These are phyloP conservation scores for Episyrphus balteatus DNA, from an alignment of 1,140 invertebrate genomes.

Conservation along the genomic window DNA sequence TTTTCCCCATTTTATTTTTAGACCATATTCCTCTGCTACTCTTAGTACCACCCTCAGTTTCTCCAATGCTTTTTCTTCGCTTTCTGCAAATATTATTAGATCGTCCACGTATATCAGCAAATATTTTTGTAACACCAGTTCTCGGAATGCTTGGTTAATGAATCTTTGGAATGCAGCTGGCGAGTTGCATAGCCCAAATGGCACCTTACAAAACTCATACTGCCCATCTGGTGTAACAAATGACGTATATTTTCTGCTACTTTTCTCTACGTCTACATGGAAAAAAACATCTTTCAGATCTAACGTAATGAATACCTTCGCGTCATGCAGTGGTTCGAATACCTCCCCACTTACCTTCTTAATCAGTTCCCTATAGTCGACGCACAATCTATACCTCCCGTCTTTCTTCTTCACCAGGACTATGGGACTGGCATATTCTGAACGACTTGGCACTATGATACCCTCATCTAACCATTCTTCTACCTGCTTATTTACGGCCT, in stretches of 20 bases:
- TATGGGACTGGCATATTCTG: conserved; percentile 8
- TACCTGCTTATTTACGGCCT: conserved; percentile 12
- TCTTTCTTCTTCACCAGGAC: conserved; percentile 8
- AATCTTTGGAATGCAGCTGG: not conserved
- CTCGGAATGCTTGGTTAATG: not conserved
- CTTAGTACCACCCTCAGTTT: not conserved
- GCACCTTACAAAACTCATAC: conserved; percentile 2
- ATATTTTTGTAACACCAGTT: not conserved
- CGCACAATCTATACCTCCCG: conserved; percentile 5
- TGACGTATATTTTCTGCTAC: conserved; percentile 2
- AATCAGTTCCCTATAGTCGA: conserved; percentile 7
- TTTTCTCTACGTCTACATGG: not conserved
- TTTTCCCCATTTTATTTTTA: not conserved
- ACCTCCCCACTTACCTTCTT: conserved; percentile 3
- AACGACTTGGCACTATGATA: conserved; percentile 14
- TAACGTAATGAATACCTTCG: conserved; percentile 11
- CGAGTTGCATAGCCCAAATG: conserved; percentile 8
- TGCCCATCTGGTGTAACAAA: conserved; percentile 6
- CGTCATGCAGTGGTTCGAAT: conserved; percentile 7
- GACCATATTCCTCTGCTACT: not conserved
- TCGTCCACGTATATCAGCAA: not conserved
- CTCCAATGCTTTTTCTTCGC: not conserved
- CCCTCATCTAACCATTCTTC: conserved; percentile 15
- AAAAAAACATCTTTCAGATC: conserved; percentile 8
- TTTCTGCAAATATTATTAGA: not conserved